phyloP scores from a whole-genome alignment of 2,113 vertebrate species.

The Hystrix cristata region DNA sequence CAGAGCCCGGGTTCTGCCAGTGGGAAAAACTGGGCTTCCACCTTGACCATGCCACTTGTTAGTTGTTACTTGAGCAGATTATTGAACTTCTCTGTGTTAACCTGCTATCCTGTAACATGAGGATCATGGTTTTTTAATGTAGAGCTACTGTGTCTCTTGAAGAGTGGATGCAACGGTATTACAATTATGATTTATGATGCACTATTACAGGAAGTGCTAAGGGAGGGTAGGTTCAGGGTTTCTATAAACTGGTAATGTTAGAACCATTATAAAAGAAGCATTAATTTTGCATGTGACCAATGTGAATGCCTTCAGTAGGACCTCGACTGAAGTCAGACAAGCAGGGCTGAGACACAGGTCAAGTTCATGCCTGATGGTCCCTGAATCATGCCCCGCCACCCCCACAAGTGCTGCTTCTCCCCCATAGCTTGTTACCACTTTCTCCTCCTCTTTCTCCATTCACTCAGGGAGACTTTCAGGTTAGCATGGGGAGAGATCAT shows the following conservation, averaged over 20 bases:
- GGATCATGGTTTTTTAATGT: background rate
- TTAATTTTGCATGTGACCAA: background rate
- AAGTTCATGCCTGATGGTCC: background rate
- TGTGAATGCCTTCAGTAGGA: background rate
- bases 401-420: background rate
- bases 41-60: background rate
- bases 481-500: background rate
- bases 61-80: background rate
- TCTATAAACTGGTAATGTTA: background rate
- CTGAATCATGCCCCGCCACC: background rate
- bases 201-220: background rate
- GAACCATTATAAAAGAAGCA: background rate
- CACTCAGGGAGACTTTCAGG: background rate
- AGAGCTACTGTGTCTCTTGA: too few relatives aligned
- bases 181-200: background rate
- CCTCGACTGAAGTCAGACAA: rapidly evolving
- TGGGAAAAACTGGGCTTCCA: background rate
- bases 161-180: background rate
- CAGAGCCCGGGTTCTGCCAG: background rate
- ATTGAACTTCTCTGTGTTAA: background rate
- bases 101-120: background rate
- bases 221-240: background rate
- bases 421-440: rapidly evolving
- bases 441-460: background rate
- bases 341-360: too few relatives aligned